Evolutionary conservation across 2,888 invertebrate species (phyloP).

Genomic region (Sepiola atlantica): DNA sequence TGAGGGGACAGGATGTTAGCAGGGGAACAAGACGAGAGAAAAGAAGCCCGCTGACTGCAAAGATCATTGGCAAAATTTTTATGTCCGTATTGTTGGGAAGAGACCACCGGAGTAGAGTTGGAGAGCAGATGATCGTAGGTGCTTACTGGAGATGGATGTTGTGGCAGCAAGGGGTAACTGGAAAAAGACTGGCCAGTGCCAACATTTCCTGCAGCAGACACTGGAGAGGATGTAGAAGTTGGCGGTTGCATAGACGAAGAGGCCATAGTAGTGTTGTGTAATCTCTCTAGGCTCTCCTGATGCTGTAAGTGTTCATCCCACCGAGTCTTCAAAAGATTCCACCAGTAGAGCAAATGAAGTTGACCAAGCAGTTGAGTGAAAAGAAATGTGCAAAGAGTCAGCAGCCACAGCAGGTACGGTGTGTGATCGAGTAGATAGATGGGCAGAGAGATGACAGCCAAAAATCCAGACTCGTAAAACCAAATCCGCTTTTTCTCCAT

Average conservation of each 20-base stretch:
- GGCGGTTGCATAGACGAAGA: not conserved
- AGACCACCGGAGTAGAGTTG: conserved; percentile 35
- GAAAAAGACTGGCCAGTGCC: conserved; percentile 35
- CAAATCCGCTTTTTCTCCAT: conserved; percentile 68
- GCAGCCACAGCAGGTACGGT: conserved; percentile 62
- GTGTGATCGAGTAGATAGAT: conserved; percentile 66
- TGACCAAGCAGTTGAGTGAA: conserved; percentile 66
- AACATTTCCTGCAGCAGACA: not conserved
- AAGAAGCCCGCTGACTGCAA: conserved; percentile 23
- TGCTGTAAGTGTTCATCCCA: conserved; percentile 72
- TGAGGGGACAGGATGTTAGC: conserved; percentile 36
- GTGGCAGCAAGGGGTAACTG: conserved; percentile 36
- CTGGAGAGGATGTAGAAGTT: not conserved
- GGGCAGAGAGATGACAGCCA: conserved; percentile 58
- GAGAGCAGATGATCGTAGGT: conserved; percentile 45
- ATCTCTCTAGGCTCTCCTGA: conserved; percentile 65
- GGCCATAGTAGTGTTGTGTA: conserved; percentile 15
- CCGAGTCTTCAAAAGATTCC: conserved; percentile 59
- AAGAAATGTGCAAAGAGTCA: conserved; percentile 64
- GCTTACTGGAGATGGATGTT: conserved; percentile 44
- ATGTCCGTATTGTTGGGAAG: conserved; percentile 41
- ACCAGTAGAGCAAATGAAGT: conserved; percentile 61
- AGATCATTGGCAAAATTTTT: conserved; percentile 21
- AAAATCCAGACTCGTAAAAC: conserved; percentile 64
- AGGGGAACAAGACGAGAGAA: conserved; percentile 33